Base-by-base conservation (phyloP, 2,888 invertebrate genomes). In the Druceiella hillmani region DNA sequence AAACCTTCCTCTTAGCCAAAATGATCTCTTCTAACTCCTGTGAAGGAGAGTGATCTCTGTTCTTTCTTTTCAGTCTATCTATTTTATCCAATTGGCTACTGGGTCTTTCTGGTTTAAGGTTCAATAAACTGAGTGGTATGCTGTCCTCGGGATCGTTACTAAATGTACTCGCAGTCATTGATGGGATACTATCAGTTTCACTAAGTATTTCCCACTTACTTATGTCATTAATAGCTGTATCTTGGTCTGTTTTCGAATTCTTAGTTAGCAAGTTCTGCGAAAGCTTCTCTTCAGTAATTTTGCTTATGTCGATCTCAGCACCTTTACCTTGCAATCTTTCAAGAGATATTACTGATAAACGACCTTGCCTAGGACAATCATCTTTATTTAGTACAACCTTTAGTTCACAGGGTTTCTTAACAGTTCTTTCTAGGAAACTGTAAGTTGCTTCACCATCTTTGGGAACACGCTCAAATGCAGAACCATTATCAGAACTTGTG, bases 381-480 rank as follows among this genome's bases (percentile, higher is more conserved):
- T 71, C 71, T 52, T 71, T 71, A 47, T 70, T 71, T 29, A 71
- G 49, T n/a, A 72, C 57, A 2, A 72, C 61, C 59, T 72, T 71
- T 1, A 71, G 55, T 52, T 71, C 71, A 2, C 37, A 33, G 3
- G 64, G 52, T 50, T 64, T 69, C 25, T 67, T 70, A 28, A 55
- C 62, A 3, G 76, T 78, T 10, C 83, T 64, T 53, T 82, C 75
- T 38, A 83, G 62, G 57, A 83, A 83, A 44, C 73, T 77, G 26
- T 74, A 76, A 48, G 75, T 77, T 25, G 81, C 76, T 59, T 83
- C 83, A 1, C 82, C 83, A 31, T 76, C 69, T 58, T 78, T 77
- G 1, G 83, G 83, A 13, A 83, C 82, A 44, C 83, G 73, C 54
- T 83, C 83, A 51, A 81, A 82, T 2, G 61, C 67, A 20, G 71